Base-by-base conservation (phyloP, 2,888 invertebrate species). In the Tiliacea citrago region DNA sequence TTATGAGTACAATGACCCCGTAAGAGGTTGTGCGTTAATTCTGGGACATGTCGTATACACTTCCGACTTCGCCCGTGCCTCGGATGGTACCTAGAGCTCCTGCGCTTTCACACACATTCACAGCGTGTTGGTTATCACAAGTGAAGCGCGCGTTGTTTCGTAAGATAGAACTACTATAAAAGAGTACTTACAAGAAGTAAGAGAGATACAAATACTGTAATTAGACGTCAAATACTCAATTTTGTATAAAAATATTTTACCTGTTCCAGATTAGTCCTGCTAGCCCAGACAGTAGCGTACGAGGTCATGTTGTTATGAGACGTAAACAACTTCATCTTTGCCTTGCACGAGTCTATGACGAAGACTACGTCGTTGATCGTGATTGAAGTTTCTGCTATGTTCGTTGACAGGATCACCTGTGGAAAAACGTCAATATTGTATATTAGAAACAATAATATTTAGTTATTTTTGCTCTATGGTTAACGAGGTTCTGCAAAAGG, bases 281-380 rank as follows among this genome's bases (percentile, higher is more conserved):
- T 99, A 0, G 99, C 99, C 99, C 99, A 99, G 1, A 98, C 99
- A 0, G 99, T 99, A 0, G 99, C 99, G 92, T 99, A 99, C 90
- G 99, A 99, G 0, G 99, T 99, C 98, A 99, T 98, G 93, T 99
- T 99, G 94, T 99, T 99, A 94, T 99, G 99, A 0, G 99, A 99
- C 0, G 99, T 99, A 92, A 99, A 99, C 91, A 99, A 97, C 92
- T 99, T 99, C 97, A 99, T 99, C 93, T 99, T 99, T 0, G 99
- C 98, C 94, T 99, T 99, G 96, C 99, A 99, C 61, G 98, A 98
- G 93, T 99, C 99, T 78, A 99, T 98, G 0, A 99, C 99, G 94
- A 98, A 99, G 2, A 99, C 99, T 4, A 99, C 99, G 91, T 99
- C 99, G 94, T 99, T 98, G 86, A 99, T 99, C 0, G 99, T 99